Conservation (phyloP, 2,888 invertebrate species). For the Craniophora ligustri region DNA sequence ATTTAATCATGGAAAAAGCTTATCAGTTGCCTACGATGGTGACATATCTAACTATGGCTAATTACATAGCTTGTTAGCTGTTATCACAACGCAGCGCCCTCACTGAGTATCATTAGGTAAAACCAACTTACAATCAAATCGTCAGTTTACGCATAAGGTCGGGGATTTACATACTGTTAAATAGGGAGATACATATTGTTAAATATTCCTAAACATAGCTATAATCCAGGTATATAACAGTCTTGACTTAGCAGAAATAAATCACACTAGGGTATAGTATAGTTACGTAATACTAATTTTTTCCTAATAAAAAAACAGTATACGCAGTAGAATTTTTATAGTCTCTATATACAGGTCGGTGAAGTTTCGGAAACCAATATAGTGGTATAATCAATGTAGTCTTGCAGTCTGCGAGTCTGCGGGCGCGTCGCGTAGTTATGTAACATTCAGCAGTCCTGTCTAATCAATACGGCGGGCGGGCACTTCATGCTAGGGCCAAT, state of each 20-base stretch:
- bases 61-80: conserved; percentile 14
- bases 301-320: conserved; percentile 27
- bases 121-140: background rate
- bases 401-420: conserved; percentile 72
- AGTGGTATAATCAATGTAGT: conserved; percentile 63
- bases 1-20: conserved; percentile 34
- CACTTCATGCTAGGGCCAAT: conserved; percentile 79
- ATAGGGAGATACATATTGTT: too few relatives aligned
- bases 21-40: conserved; percentile 21
- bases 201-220: background rate
- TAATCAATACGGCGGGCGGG: conserved; percentile 83
- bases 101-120: conserved; percentile 11
- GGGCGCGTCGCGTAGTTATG: conserved; percentile 75
- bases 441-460: conserved; percentile 82
- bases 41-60: conserved; percentile 6
- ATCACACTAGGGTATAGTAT: conserved; percentile 39
- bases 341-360: conserved; percentile 39
- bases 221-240: too few relatives aligned
- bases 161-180: too few relatives aligned
- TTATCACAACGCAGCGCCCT: background rate
- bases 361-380: conserved; percentile 58
- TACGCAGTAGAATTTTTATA: conserved; percentile 29
- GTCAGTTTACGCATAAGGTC: background rate
- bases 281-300: conserved; percentile 42
- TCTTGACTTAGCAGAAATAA: too few relatives aligned